Base-by-base conservation (phyloP, 2,888 invertebrate species). In the Therioaphis trifolii region DNA sequence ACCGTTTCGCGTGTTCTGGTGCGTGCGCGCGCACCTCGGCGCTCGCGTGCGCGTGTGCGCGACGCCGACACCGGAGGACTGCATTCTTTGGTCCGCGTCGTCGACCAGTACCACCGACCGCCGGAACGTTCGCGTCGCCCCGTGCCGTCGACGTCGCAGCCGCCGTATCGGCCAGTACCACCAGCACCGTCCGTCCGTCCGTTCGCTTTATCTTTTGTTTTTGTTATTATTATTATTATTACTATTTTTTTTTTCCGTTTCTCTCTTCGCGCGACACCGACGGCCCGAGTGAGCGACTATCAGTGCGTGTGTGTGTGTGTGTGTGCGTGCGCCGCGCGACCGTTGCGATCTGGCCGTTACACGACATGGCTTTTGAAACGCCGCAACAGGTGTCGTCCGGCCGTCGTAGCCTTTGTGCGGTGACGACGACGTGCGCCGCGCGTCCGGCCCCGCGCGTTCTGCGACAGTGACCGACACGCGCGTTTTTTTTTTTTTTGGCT, bases 351-450 rank as follows among this genome's bases (percentile, higher is more conserved):
- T 58, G 72, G 63, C 82, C 82, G 82, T 82, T 82, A 63, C 61
- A 52, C 63, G 27, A 52, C 63, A n/a, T 74, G 82, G 63, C 74
- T 52, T 74, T 82, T 74, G 74, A 74, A 82, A n/a, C 15, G 24
- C 49, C 24, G 63, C 82, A 82, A 82, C 82, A 82, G 82, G 82
- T 82, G 82, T 24, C 71, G 46, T 46, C 35, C 63, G 24, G 15
- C 49, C 63, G 49, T 7, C 35, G 21, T 18, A 24, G 82, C 82
- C 72, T 82, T 82, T 82, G 74, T 55, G 58, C 63, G 72, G 78
- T 18, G 14, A 15, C n/a, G 27, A 7, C 35, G 11, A 68, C 46
- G 55, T 3, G 63, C 35, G 52, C 52, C 27, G 27, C 46, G n/a
- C 12, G 21, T 46, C 24, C 11, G 1, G 24, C 12, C 2, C 11